These are phyloP conservation scores for Chelonoidis abingdonii DNA, from an alignment of 2,113 vertebrate species.

Conservation along the genomic window DNA sequence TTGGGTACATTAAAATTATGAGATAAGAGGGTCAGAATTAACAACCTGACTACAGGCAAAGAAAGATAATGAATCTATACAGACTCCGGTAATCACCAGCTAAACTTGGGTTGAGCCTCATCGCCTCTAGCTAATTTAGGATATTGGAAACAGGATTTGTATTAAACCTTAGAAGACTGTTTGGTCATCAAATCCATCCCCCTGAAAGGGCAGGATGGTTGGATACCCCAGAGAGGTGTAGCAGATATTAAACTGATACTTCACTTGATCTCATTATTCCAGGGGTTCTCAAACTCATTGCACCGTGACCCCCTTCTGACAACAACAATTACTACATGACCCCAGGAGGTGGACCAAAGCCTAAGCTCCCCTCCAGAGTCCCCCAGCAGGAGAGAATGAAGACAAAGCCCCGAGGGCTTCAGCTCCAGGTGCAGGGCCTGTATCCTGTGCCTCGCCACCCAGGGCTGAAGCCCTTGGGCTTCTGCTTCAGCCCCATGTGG, in stretches of 20 bases:
- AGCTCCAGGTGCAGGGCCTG: no score
- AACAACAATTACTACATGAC: no score
- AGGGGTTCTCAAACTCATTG: no score
- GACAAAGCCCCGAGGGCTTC: no score
- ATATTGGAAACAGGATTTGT: constrained; percentile 63
- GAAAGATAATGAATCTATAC: background rate
- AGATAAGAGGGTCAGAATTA: constrained; percentile 23
- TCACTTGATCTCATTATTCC: background rate
- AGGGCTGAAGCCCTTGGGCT: no score
- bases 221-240: background rate
- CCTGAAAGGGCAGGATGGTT: constrained; percentile 11
- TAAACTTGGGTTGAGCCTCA: constrained; percentile 11
- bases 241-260: background rate
- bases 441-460: no score
- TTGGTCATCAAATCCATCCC: background rate
- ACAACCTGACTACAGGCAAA: constrained; percentile 26
- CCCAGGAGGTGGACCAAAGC: no score
- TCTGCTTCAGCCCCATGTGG: no score
- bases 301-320: no score
- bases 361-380: no score
- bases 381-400: no score
- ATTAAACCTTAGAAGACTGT: constrained; percentile 48
- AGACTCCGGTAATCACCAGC: background rate
- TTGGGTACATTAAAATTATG: background rate
- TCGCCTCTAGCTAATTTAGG: constrained; percentile 39